A percentile compares a stretch with the other conserved stretches of the same genome.
Conservation (phyloP, 2,888 invertebrate genomes). For the Melinaea menophilus region DNA sequence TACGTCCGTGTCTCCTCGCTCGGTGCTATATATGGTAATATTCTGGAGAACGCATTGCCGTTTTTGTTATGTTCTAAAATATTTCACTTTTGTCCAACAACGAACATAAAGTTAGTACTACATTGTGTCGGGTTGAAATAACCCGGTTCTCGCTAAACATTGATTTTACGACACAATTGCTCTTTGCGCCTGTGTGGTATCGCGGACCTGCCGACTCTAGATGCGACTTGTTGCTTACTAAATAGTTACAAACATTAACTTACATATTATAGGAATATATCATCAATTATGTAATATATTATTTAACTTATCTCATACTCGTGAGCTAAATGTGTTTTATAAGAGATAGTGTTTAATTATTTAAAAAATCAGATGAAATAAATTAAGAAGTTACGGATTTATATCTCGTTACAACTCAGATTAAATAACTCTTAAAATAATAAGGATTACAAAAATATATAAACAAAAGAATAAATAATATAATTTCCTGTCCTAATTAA, state of each 20-base stretch:
- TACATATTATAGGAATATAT: background rate
- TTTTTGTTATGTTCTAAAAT: slow-evolving; percentile 16
- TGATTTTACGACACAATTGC: slow-evolving; percentile 58
- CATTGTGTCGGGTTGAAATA: slow-evolving; percentile 36
- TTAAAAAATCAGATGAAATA: too few species aligned
- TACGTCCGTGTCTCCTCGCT: background rate
- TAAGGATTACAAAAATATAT: too few species aligned
- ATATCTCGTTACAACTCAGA: too few species aligned
- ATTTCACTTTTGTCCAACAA: slow-evolving; percentile 24
- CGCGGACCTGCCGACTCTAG: slow-evolving; percentile 35
- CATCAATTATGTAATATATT: too few species aligned
- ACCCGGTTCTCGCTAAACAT: slow-evolving; percentile 49
- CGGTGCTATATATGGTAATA: slow-evolving; percentile 2
- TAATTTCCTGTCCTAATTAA: too few species aligned
- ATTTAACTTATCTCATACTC: too few species aligned
- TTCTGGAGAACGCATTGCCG: background rate
- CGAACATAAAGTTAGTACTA: slow-evolving; percentile 30
- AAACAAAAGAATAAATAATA: too few species aligned
- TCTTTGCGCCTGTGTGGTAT: slow-evolving; percentile 49
- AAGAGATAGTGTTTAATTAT: too few species aligned
- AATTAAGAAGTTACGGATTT: too few species aligned
- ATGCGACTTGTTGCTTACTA: slow-evolving; percentile 28
- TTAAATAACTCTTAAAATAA: too few species aligned
- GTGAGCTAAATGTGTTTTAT: too few species aligned
- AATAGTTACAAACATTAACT: background rate